Base-by-base conservation (phyloP, 1,140 invertebrate genomes). In the Campodea augens region DNA sequence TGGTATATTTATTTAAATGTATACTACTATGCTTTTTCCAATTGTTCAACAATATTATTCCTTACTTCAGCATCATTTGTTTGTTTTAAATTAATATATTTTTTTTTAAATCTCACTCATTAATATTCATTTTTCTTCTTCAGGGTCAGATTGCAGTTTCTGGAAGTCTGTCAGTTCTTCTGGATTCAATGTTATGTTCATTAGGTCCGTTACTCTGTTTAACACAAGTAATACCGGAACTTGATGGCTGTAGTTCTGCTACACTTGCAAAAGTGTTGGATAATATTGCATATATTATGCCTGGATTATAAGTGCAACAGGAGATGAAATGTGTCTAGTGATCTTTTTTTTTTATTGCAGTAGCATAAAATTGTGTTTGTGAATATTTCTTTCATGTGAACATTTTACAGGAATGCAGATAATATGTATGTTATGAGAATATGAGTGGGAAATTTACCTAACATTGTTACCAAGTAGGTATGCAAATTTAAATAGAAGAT, bases 211-310 rank as follows among this genome's bases (percentile, higher is more conserved):
- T 97, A 22, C 66, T 92, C 45, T 90, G 86, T 57, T 70, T 96
- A 22, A 86, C 86, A 0, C 77, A 83, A 47, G 78, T 86, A 57
- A 67, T 93, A 12, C 79, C 84, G 3, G 78, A 81, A 53, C 65
- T 73, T 22, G 70, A 81, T 52, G 81, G 77, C 36, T 83, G 75
- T 51, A 72, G 75, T 27, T 66, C 69, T 43, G 72, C 77, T 43
- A 72, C 75, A 19, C 65, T 90, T 22, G 70, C 73, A 3, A 73
- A 76, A 49, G 87, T 85, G 22, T 69, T 97, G 23, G 88, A 96
- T 60, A 92, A 93, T 62, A 87, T 95, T 49, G 89, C 89, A 0
- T 96, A 93, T 58, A 86, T 95, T 50, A 96, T 95, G 90, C 91
- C 90, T 18, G 90, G 90, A 50, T 67, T 95, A 22, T 92, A 75